phyloP scores from a whole-genome alignment of 2,888 invertebrate genomes.

The Drosophila nigricruria region DNA sequence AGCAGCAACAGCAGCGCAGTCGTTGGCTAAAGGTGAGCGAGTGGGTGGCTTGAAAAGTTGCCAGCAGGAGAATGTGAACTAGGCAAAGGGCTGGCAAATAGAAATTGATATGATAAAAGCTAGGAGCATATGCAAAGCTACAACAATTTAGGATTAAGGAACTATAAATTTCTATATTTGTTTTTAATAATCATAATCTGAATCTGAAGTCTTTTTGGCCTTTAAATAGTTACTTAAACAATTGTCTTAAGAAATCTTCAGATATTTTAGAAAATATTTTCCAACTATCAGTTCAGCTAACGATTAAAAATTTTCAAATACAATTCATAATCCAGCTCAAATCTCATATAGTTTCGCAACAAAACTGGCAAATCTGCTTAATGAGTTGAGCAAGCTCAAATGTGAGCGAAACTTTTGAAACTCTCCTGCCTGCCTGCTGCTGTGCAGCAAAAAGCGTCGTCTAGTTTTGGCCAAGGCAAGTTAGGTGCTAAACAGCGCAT shows the following conservation, averaged over 20 bases:
- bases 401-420: conserved; percentile 34
- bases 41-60: conserved; percentile 35
- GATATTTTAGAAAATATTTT: too few relatives aligned
- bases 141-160: too few relatives aligned
- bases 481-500: conserved; percentile 78
- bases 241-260: too few relatives aligned
- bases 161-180: too few relatives aligned
- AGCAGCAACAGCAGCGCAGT: conserved; percentile 9
- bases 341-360: not conserved
- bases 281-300: too few relatives aligned
- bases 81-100: not conserved
- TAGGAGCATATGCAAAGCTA: not conserved
- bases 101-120: not conserved
- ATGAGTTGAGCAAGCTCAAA: conserved; percentile 5
- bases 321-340: not conserved
- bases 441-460: conserved; percentile 26
- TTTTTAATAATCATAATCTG: too few relatives aligned
- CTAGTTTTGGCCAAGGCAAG: conserved; percentile 63
- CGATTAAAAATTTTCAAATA: not conserved
- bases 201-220: too few relatives aligned
- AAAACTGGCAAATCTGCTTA: not conserved
- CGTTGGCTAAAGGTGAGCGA: conserved; percentile 17
- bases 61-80: not conserved
- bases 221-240: too few relatives aligned
- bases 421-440: conserved; percentile 10